phyloP scores from a whole-genome alignment of 2,888 invertebrate genomes.

The Harpalus rubripes region DNA sequence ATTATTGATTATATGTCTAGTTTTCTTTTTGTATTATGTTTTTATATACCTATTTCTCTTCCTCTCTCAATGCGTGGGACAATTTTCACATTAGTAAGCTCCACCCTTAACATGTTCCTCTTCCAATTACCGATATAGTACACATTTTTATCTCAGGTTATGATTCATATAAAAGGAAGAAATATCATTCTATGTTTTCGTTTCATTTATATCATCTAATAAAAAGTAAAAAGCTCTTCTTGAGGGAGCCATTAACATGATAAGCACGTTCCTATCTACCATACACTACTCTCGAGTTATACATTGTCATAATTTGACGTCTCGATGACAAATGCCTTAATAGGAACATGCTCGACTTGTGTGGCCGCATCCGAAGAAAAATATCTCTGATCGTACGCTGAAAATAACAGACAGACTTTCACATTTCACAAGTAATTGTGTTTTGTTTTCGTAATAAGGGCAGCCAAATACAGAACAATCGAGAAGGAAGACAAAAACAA shows the following conservation, averaged over 20 bases:
- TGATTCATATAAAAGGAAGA: not conserved
- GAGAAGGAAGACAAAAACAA: not conserved
- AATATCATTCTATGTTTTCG: not conserved
- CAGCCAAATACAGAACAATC: conserved; percentile 8
- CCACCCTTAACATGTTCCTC: not conserved
- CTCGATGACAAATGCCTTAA: conserved; percentile 64
- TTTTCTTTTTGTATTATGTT: not conserved
- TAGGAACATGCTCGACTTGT: conserved; percentile 61
- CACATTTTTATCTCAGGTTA: not conserved
- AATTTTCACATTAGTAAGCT: not conserved
- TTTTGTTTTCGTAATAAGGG: conserved; percentile 37
- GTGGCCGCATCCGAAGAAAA: conserved; percentile 57
- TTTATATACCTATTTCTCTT: too few species aligned
- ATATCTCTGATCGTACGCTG: conserved; percentile 39
- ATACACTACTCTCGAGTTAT: conserved; percentile 24
- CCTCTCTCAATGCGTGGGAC: too few species aligned
- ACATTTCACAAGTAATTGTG: conserved; percentile 34
- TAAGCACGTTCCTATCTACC: conserved; percentile 46
- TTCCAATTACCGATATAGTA: not conserved
- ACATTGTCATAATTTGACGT: conserved; percentile 63
- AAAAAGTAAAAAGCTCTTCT: conserved; percentile 11
- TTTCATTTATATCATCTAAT: not conserved
- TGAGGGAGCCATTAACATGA: conserved; percentile 54
- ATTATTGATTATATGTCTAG: not conserved
- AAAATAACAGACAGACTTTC: conserved; percentile 36